Conservation (phyloP, 2,888 invertebrate genomes). For the Ophioninae sp. region DNA sequence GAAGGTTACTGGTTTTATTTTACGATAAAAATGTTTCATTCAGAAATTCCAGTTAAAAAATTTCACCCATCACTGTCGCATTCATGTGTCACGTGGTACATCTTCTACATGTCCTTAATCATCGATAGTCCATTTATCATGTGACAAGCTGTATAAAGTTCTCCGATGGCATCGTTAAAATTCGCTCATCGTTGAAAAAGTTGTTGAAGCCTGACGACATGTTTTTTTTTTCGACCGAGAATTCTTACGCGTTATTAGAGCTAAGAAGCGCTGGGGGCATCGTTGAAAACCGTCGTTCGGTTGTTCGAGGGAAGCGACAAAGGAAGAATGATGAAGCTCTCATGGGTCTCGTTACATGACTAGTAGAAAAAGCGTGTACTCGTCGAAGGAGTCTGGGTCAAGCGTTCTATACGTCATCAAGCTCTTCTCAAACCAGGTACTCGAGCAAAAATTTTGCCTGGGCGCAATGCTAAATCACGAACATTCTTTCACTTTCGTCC, state of each 20-base stretch:
- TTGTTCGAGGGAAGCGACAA: constrained; percentile 20
- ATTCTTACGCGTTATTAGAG: constrained; percentile 8
- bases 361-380: constrained; percentile 48
- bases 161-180: background rate
- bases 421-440: background rate
- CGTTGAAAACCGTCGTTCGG: constrained; percentile 22
- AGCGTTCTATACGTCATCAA: constrained; percentile 18
- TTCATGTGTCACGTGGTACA: too few species aligned
- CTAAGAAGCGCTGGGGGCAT: constrained; percentile 10
- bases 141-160: background rate
- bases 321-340: constrained; percentile 33
- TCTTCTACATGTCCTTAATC: background rate
- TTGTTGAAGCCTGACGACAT: background rate
- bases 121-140: background rate
- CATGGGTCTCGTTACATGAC: constrained; percentile 42
- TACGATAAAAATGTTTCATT: too few species aligned
- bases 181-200: background rate
- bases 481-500: background rate
- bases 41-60: too few species aligned
- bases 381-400: constrained; percentile 26
- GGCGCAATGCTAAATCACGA: background rate
- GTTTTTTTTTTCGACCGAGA: constrained; percentile 1
- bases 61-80: too few species aligned
- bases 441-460: background rate
- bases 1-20: too few species aligned